Evolutionary conservation across 1,140 invertebrate species (phyloP).

Genomic region (Rhopalosiphum maidis): DNA sequence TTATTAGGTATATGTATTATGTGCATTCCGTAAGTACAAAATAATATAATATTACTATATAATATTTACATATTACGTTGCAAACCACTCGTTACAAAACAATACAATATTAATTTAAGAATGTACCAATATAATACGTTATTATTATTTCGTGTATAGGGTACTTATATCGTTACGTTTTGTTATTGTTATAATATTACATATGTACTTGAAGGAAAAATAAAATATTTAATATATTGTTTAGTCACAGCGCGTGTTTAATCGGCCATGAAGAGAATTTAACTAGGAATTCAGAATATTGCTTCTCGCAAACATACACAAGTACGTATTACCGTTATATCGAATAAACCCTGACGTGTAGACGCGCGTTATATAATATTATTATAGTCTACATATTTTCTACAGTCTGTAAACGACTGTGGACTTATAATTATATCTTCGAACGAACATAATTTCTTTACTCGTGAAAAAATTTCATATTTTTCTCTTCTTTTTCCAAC

Average conservation of each 20-base stretch:
- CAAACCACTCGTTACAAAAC: neutral
- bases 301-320: neutral
- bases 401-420: neutral
- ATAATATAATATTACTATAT: neutral
- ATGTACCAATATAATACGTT: neutral
- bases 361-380: neutral
- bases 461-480: neutral
- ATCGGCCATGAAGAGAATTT: neutral
- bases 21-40: neutral
- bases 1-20: neutral
- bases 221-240: neutral
- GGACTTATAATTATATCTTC: neutral
- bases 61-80: too few relatives aligned
- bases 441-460: neutral
- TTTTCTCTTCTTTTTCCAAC: neutral
- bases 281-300: neutral
- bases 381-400: neutral
- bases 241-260: neutral
- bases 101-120: too few relatives aligned
- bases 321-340: neutral
- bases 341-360: neutral
- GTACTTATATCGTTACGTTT: neutral
- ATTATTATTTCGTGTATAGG: neutral
- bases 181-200: neutral
- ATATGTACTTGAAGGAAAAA: neutral